Evolutionary conservation across 1,140 invertebrate genomes (phyloP), one percentile per base, ranked within the genome.

Genomic region (Trichonephila clavipes): DNA sequence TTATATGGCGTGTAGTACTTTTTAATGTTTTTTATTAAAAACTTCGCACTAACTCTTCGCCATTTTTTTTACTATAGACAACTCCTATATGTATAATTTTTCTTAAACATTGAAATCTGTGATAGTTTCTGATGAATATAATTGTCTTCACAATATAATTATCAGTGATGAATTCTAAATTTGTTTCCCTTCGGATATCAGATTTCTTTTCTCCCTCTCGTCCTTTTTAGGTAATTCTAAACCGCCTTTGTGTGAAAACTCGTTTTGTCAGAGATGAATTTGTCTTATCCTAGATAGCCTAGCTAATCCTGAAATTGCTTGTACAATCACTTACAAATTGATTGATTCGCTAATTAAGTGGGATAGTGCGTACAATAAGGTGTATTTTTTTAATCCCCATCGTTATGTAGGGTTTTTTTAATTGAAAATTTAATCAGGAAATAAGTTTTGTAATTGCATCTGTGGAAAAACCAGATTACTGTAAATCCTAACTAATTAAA

Each of bases 381-480:
- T 40, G 7, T 19, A 40, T 28, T 77, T 77, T 40, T 19, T 40
- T 77, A 77, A 34, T 77, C 24, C 18, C 18, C 28, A 40, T 34
- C 72, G 10, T 7, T 18, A 77, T 28, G 34, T 77, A 40, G 34
- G 40, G 72, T 16, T 5, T 77, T 77, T 77, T 77, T 77, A 77
- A 77, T 77, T 77, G 72, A 77, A 77, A 77, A 34, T 77, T 77
- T 40, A 40, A 19, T 28, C 72, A 34, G 28, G 28, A 77, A 77
- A 40, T 19, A 28, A 77, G 72, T 77, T 77, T 77, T 40, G 72
- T 77, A 77, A 77, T 77, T 34, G 72, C 72, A 34, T 77, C 28
- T 40, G 28, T 2, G 28, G 0, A 77, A 40, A 66, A 34, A 77
- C 5, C 19, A 40, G 16, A 34, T 34, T 16, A 34, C 7, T 34